Percentiles rank a stretch among this genome's conserved stretches.
Conservation (phyloP, 2,797 vertebrate genomes). For the Danionella dracula region DNA sequence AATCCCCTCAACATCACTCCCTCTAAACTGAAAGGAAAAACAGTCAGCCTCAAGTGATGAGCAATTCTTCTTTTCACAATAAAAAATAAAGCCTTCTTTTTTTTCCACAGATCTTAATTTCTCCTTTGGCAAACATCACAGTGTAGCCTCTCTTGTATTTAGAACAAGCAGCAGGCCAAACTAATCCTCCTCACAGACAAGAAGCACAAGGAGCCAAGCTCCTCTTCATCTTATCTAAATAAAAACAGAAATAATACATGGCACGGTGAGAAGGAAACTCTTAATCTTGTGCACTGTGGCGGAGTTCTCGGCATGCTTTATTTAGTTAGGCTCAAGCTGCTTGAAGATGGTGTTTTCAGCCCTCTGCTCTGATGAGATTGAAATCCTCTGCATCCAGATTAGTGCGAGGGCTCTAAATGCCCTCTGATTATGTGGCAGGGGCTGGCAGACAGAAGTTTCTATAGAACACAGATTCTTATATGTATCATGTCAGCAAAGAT, state of each 20-base stretch:
- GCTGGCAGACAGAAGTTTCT: no score
- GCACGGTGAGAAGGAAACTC: not conserved
- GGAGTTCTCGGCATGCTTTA: not conserved
- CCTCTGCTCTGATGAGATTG: constrained; percentile 1
- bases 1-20: no score
- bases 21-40: not conserved
- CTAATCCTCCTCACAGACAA: constrained; percentile 16
- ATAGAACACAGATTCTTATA: no score
- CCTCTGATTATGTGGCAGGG: no score
- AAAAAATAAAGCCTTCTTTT: constrained; percentile 11
- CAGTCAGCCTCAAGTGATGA: not conserved
- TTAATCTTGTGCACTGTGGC: not conserved
- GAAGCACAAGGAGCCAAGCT: constrained; percentile 10
- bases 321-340: not conserved
- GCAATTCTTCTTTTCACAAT: not conserved
- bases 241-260: not conserved
- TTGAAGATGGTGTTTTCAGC: not conserved
- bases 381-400: constrained; percentile 4
- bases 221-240: not conserved
- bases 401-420: not conserved
- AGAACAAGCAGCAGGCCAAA: constrained; percentile 10
- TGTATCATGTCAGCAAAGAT: no score
- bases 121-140: not conserved
- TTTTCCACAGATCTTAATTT: not conserved
- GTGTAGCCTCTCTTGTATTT: constrained; percentile 3